Evolutionary conservation across 2,113 vertebrate genomes (phyloP).

Genomic region (Ailurus styani): DNA sequence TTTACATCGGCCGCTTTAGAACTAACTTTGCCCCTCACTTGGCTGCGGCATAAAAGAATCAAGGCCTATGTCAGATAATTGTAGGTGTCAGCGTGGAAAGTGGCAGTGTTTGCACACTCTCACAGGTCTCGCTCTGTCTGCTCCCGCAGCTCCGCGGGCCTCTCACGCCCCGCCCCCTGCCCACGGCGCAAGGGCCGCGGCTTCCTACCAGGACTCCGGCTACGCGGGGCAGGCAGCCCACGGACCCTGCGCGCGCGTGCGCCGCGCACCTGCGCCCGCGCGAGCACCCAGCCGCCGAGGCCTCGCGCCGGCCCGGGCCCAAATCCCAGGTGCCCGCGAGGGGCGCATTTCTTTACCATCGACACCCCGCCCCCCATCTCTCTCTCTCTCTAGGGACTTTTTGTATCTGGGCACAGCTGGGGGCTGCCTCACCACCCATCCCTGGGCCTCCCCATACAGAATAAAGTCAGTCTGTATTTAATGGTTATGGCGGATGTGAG

Average conservation of each 20-base stretch:
- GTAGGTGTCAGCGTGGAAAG: conserved; percentile 80
- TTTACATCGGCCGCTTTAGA: conserved; percentile 48
- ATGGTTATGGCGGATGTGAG: conserved; percentile 99
- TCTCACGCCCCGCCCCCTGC: background rate
- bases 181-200: background rate
- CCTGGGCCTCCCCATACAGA: conserved; percentile 93
- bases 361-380: conserved; percentile 85
- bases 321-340: background rate
- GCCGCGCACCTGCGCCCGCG: background rate
- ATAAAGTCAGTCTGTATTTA: conserved; percentile 99
- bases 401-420: conserved; percentile 87
- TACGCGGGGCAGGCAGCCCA: background rate
- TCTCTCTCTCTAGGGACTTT: conserved; percentile 82
- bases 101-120: conserved; percentile 68
- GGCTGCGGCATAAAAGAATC: conserved; percentile 71
- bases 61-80: conserved; percentile 68
- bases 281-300: background rate
- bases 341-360: conserved; percentile 66
- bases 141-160: background rate
- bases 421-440: conserved; percentile 89
- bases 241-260: background rate
- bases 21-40: conserved; percentile 64
- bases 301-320: rapidly evolving
- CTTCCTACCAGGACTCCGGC: background rate
- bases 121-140: conserved; percentile 36